Evolutionary conservation across 2,113 vertebrate species (phyloP), one percentile per base, ranked within the genome.

Genomic region (Serilophus lunatus): DNA sequence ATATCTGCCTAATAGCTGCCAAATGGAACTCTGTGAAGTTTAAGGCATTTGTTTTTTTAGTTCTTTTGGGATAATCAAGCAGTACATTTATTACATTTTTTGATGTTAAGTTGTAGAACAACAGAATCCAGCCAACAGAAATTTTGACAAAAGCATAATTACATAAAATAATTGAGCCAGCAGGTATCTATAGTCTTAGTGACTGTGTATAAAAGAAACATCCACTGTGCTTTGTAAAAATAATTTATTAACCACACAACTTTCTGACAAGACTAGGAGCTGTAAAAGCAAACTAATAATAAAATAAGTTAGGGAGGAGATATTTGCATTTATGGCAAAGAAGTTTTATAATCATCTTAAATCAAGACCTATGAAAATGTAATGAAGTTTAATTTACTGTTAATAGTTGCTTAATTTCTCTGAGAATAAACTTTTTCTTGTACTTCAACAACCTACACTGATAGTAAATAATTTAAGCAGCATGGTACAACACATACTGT

Each of bases 311-410:
- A 61, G 12, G 10, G 87, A 91, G 8, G 18, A 94, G n/a, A 50
- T 1, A 70, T 94, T 91, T 86, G 3, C 83, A 68, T 87, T 92
- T 92, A 72, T 71, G 72, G 45, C 45, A 95, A 83, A 56, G 50
- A 94, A 86, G 40, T 57, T 96, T 88, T 92, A 95, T 86, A 93
- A 93, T 96, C 29, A 51, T 90, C 81, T 79, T 94, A 95, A 95
- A 95, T 95, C 95, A 96, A 95, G 66, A 85, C 85, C 88, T 95
- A 95, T 81, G 76, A 95, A 96, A 96, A 83, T 69, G 18, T 94
- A 93, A 96, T 95, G 82, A 85, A 82, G 65, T 92, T 79, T 25
- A 92, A 91, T 88, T 94, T 92, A 95, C 92, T 79, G 71, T 75
- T 94, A 94, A 94, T 94, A 92, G 75, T 71, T 71, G 24, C 88